Evolutionary conservation across 2,113 vertebrate species (phyloP), one percentile per base, ranked within the genome.

Genomic region (Silurus asotus): DNA sequence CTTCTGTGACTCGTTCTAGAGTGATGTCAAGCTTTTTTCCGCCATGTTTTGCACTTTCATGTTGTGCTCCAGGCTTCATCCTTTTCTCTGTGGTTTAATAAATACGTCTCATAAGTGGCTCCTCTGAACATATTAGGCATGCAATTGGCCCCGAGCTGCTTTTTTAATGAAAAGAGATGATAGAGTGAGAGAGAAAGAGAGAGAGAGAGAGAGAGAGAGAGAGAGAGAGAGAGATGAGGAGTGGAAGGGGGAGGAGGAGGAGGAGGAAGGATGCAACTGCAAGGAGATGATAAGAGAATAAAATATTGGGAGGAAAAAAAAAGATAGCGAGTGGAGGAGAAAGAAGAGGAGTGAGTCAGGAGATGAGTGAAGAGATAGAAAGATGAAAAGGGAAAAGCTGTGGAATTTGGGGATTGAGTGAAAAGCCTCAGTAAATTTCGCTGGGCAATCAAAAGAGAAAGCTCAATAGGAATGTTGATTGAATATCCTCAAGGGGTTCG

Each of bases 351-450:
- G 45, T 84, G 77, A 61, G 28, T 45, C 59, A 56, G 51, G 17
- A 80, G 28, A n/a, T 48, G 25, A 37, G 55, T 15, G 59, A 10
- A 59, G 82, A 76, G 75, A 83, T 67, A 8, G 80, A 84, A 56
- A 62, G 61, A 37, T 37, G 37, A 37, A 37, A 37, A 37, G 37
- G 37, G 37, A 37, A n/a, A 56, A 62, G 75, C 89, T 88, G 78
- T 87, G 83, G 81, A 89, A 84, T 87, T 88, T 78, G 81, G 74
- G 4, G 87, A 53, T 59, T 69, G 85, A 89, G 85, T 81, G 83
- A 87, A 83, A 82, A 67, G 90, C 89, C 89, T 90, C 91, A 87
- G 37, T 75, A 70, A 84, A 25, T 62, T 86, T 88, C 83, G 37
- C 37, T 87, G 84, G 83, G 89, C 82, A 85, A 86, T 78, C 75